phyloP scores from a whole-genome alignment of 2,797 vertebrate species.

The Falco cherrug region DNA sequence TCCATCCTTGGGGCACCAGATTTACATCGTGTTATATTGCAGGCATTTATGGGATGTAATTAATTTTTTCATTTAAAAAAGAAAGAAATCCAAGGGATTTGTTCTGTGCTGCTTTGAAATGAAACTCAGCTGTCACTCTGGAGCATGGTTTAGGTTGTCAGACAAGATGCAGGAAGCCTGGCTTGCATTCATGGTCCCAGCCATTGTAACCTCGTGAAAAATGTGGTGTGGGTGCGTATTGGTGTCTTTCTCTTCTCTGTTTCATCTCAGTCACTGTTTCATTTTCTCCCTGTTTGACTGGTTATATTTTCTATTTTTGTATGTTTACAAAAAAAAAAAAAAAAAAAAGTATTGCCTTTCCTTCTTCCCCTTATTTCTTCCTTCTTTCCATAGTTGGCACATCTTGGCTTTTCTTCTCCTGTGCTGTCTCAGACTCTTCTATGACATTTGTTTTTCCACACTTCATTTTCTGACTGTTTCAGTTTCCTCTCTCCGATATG shows the following conservation, averaged over 20 bases:
- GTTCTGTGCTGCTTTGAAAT: neutral
- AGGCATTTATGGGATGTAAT: neutral
- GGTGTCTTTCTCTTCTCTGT: neutral
- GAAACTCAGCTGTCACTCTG: neutral
- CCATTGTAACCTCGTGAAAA: neutral
- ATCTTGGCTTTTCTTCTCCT: neutral
- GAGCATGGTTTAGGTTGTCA: neutral
- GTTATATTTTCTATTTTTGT: neutral
- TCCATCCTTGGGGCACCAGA: neutral
- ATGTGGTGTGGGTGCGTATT: fast-evolving
- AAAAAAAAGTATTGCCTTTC: neutral
- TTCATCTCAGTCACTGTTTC: neutral
- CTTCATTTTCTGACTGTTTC: neutral
- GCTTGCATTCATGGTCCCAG: neutral
- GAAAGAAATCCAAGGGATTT: neutral
- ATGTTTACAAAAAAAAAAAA: neutral
- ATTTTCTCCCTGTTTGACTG: neutral
- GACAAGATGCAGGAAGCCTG: neutral
- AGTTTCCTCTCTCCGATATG: neutral
- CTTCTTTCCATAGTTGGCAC: neutral
- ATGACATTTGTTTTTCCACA: neutral
- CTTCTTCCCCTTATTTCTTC: neutral
- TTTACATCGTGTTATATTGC: neutral
- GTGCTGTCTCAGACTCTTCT: neutral
- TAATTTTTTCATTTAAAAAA: neutral